Conservation (phyloP, 2,888 invertebrate species). For the Rhagophthalmus giganteus region DNA sequence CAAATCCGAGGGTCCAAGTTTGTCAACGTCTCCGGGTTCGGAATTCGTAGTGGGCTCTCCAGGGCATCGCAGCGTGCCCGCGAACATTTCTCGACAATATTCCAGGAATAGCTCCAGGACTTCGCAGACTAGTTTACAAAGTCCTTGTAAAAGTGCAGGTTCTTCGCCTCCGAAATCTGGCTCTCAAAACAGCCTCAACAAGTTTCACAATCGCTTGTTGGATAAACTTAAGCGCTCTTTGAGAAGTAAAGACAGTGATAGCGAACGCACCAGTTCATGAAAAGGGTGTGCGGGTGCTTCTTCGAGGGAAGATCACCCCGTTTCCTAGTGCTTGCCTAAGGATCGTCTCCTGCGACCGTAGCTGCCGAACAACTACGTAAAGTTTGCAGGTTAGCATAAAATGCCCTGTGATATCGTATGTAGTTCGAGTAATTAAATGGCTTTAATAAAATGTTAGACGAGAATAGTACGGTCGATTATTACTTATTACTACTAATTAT, state of each 20-base stretch:
- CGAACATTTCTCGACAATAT: slow-evolving; percentile 60
- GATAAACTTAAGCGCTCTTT: slow-evolving; percentile 77
- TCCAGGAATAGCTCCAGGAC: slow-evolving; percentile 66
- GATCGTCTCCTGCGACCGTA: slow-evolving; percentile 29
- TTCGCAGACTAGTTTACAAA: slow-evolving; percentile 65
- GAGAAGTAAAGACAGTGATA: slow-evolving; percentile 57
- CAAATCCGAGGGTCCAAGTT: slow-evolving; percentile 73
- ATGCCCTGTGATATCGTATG: slow-evolving; percentile 39
- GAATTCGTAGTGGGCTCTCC: slow-evolving; percentile 60
- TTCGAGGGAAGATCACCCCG: slow-evolving; percentile 8
- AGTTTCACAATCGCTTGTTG: slow-evolving; percentile 79
- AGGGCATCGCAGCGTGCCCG: slow-evolving; percentile 70
- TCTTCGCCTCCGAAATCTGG: slow-evolving; percentile 66
- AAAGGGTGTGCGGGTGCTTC: slow-evolving; percentile 23
- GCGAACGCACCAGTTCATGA: slow-evolving; percentile 30
- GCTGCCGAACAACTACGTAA: slow-evolving; percentile 34
- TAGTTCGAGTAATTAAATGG: slow-evolving; percentile 28
- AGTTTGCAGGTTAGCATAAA: slow-evolving; percentile 37
- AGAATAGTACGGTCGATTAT: slow-evolving; percentile 18
- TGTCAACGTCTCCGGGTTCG: slow-evolving; percentile 67
- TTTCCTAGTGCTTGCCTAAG: slow-evolving; percentile 17
- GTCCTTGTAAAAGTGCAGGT: slow-evolving; percentile 69
- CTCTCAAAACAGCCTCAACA: slow-evolving; percentile 66
- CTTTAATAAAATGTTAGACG: slow-evolving; percentile 20
- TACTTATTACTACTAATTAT: too few species aligned